A percentile compares a stretch with the other conserved stretches of the same genome.
Conservation (phyloP, 2,797 vertebrate species). For the Siniperca undulata region DNA sequence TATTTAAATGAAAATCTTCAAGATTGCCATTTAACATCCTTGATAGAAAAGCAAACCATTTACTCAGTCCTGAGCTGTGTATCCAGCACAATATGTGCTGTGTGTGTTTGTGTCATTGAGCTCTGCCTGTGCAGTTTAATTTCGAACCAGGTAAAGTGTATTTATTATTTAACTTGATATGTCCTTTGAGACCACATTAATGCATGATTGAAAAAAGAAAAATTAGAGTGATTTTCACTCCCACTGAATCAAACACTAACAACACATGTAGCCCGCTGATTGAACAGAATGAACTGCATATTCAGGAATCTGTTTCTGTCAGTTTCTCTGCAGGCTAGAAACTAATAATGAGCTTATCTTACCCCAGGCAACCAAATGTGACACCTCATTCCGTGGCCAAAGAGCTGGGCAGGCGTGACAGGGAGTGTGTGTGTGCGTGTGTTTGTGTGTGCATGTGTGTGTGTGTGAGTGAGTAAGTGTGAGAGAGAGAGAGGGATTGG, state of each 20-base stretch:
- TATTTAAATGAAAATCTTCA: no score
- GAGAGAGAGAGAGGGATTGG: conserved; percentile 31
- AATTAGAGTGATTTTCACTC: conserved; percentile 2
- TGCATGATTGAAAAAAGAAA: conserved; percentile 18
- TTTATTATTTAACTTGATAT: conserved; percentile 27
- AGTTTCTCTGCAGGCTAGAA: conserved; percentile 66
- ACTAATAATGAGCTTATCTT: conserved; percentile 76
- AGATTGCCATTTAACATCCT: not conserved
- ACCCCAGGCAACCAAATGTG: conserved; percentile 72
- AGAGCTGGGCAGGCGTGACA: conserved; percentile 52
- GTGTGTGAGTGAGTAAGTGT: conserved; percentile 21
- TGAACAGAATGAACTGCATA: conserved; percentile 64
- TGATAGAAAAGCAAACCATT: conserved; percentile 18
- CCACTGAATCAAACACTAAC: conserved; percentile 39
- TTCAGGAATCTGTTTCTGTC: conserved; percentile 68
- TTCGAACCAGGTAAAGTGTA: conserved; percentile 8
- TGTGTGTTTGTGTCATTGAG: not conserved
- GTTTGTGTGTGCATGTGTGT: conserved; percentile 21
- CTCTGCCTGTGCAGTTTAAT: not conserved
- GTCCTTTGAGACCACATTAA: conserved; percentile 22
- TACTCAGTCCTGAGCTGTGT: not conserved
- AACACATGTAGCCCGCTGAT: conserved; percentile 55
- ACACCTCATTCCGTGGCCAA: conserved; percentile 74
- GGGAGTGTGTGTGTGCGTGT: conserved; percentile 29
- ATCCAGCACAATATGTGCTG: not conserved